Evolutionary conservation across 2,113 vertebrate genomes (phyloP).

Genomic region (Siphamia tubifer): DNA sequence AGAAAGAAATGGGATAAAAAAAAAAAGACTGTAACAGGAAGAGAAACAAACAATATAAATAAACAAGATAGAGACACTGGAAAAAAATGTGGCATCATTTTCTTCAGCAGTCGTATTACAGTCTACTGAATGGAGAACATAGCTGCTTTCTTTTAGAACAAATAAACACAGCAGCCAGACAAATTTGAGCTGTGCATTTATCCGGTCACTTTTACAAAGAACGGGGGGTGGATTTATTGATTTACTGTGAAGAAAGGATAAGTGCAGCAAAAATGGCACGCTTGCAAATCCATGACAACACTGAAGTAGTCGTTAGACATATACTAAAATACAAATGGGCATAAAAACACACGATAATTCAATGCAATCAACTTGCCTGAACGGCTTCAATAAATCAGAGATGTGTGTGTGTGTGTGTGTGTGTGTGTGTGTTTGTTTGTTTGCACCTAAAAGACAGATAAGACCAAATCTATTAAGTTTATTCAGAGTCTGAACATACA

Average conservation of each 20-base stretch:
- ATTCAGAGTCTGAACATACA: not conserved
- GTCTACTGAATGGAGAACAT: not conserved
- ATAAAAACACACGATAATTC: not conserved
- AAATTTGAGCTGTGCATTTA: conserved; percentile 25
- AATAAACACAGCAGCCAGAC: conserved; percentile 19
- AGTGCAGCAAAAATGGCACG: conserved; percentile 16
- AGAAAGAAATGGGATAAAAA: too few relatives aligned
- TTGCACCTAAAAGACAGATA: not conserved
- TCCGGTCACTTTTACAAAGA: conserved; percentile 34
- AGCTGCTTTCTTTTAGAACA: not conserved
- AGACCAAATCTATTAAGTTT: not conserved
- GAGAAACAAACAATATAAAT: not conserved
- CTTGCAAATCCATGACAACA: conserved; percentile 21
- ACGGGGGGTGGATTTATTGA: conserved; percentile 32
- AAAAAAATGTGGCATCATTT: not conserved
- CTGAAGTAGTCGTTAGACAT: conserved; percentile 10
- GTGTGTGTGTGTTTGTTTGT: not conserved
- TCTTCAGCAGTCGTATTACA: not conserved
- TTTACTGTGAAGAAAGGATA: conserved; percentile 6
- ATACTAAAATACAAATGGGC: not conserved
- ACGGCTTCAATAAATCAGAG: not conserved
- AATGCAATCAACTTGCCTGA: not conserved
- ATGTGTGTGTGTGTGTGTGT: not conserved
- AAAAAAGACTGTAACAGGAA: not conserved
- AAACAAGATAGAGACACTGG: not conserved